Evolutionary conservation across 2,888 invertebrate species (phyloP).

Genomic region (Malacosoma neustria): DNA sequence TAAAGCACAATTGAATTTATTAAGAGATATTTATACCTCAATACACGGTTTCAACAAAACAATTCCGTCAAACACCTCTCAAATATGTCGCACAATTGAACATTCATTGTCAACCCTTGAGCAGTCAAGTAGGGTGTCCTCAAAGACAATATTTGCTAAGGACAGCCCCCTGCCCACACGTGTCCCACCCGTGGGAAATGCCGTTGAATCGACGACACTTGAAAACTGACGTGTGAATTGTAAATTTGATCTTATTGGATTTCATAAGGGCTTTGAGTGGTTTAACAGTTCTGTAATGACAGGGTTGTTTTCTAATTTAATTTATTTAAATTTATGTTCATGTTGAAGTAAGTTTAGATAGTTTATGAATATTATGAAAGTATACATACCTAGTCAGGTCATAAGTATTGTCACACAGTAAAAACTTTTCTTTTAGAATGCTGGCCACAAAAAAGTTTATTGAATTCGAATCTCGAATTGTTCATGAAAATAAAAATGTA

Average conservation of each 20-base stretch:
- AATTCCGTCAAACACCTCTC: not conserved
- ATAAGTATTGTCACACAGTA: too few relatives aligned
- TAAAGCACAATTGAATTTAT: too few relatives aligned
- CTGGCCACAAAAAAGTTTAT: too few relatives aligned
- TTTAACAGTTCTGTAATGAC: not conserved
- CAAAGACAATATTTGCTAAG: slow-evolving; percentile 71
- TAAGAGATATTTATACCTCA: too few relatives aligned
- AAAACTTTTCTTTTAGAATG: too few relatives aligned
- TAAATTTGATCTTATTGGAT: slow-evolving; percentile 15
- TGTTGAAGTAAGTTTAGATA: too few relatives aligned
- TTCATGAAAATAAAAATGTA: too few relatives aligned
- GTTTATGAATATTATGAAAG: too few relatives aligned
- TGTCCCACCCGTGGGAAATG: slow-evolving; percentile 57
- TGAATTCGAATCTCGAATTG: too few relatives aligned
- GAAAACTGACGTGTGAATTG: slow-evolving; percentile 34
- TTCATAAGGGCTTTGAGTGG: not conserved
- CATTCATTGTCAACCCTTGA: slow-evolving; percentile 45
- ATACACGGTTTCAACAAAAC: not conserved
- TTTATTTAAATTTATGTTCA: too few relatives aligned
- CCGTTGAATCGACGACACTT: slow-evolving; percentile 46
- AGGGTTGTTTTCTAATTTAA: too few relatives aligned
- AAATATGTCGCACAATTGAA: slow-evolving; percentile 20
- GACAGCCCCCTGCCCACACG: slow-evolving; percentile 52
- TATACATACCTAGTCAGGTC: too few relatives aligned
- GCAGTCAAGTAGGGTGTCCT: slow-evolving; percentile 57